phyloP scores from a whole-genome alignment of 2,113 vertebrate genomes.

The Vulpes vulpes region DNA sequence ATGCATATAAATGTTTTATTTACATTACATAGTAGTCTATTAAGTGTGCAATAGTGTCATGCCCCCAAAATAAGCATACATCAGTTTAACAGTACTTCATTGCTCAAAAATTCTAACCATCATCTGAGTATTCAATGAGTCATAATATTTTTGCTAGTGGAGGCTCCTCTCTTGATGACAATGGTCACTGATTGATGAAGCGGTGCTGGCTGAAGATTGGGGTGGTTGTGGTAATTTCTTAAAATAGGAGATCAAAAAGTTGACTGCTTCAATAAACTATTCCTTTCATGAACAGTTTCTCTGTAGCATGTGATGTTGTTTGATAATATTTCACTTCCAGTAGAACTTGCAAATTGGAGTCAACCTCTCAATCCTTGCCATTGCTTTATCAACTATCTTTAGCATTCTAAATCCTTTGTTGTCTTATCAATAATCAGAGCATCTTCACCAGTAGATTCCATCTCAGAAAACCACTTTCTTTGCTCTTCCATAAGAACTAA shows the following conservation, averaged over 20 bases:
- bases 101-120: background rate
- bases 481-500: background rate
- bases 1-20: background rate
- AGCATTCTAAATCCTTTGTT: background rate
- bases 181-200: background rate
- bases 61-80: background rate
- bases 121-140: background rate
- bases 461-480: background rate
- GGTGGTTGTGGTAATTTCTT: background rate
- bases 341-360: background rate
- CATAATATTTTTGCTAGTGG: background rate
- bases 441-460: background rate
- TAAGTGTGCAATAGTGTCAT: background rate
- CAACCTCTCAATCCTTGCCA: background rate
- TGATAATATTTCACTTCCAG: background rate
- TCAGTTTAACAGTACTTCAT: background rate
- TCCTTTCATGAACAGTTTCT: background rate
- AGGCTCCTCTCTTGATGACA: background rate
- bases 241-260: background rate
- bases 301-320: background rate
- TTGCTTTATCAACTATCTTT: background rate
- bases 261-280: background rate
- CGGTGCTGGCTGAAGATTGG: background rate
- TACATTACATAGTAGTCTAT: background rate
- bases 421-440: background rate